Base-by-base conservation (phyloP, 1,140 invertebrate species). In the Oncopodura yosiiana region DNA sequence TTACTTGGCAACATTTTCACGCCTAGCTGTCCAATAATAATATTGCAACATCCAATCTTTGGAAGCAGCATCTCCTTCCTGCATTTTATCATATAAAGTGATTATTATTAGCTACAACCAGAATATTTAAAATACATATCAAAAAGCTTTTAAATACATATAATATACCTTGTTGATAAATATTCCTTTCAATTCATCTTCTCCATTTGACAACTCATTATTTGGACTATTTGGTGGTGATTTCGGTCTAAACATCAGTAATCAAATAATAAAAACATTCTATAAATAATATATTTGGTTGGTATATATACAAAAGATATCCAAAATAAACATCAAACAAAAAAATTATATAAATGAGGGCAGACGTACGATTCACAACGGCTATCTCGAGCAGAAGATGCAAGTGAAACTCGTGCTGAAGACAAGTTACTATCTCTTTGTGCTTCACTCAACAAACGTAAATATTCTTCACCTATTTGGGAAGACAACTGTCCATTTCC, bases 221-320 rank as follows among this genome's bases (percentile, higher is more conserved):
- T 87, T 80, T 9, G 88, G 88, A 71, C 86, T 90, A 70, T 92
- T 92, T 2, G 88, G 88, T 32, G 87, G 88, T 48, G 85, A 88
- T 70, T 91, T 91, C 4, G 88, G 88, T 65, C 87, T 88, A 74
- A 49, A 78, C 76, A 53, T 56, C 70, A 53, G 66, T 64, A 61
- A 60, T 51, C 59, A 53, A 52, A 44, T n/a, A 21, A 50, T n/a
- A 45, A n/a, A 30, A 5, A 24, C 16, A 24, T 46, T 49, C 19
- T 26, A 19, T n/a, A n/a, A n/a, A n/a, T n/a, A n/a, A n/a, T n/a
- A n/a, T n/a, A n/a, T n/a, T n/a, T n/a, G n/a, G n/a, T n/a, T n/a
- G n/a, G n/a, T n/a, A n/a, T n/a, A n/a, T n/a, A n/a, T n/a, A n/a
- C n/a, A n/a, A n/a, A n/a, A n/a, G n/a, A n/a, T n/a, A n/a, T n/a